Evolutionary conservation across 2,797 vertebrate genomes (phyloP), one percentile per base, ranked within the genome.

Genomic region (Nyctalus aviator): DNA sequence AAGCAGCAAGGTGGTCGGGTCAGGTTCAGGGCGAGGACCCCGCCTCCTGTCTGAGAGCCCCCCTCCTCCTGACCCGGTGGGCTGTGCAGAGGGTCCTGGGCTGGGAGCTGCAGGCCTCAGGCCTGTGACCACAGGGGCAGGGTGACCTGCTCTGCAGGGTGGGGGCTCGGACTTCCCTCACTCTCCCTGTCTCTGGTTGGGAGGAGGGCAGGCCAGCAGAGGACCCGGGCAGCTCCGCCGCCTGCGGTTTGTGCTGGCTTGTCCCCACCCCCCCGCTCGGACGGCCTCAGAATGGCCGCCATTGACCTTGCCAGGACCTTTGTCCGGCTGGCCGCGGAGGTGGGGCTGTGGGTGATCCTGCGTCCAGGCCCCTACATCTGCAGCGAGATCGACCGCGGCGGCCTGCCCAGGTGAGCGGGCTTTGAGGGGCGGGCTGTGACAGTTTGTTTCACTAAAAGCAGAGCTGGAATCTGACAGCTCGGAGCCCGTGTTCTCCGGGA

Each of bases 311-410:
- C 85, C 94, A 99, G 99, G 97, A 98, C 98, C 35, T 99, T 99
- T 94, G 97, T 99, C 37, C 97, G 92, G 86, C 97, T 98, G 95
- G 99, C 99, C 6, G 98, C 98, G 2, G 99, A 99, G 55, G 82
- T 99, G 5, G 99, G 98, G 27, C 97, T 99, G 75, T 99, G 99
- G 99, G 99, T 99, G 88, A 99, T 99, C 95, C 98, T 99, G 93
- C 98, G 99, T 55, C 99, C 99, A 6, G 99, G 99, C 10, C 99
- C 99, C 0, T 98, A 98, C 9, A 98, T 99, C 95, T 99, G 98
- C 95, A 97, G 98, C 0, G 98, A 99, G 9, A 97, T 98, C 78
- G 98, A 99, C 96, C 98, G 98, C 0, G 98, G 98, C 4, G 99
- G 99, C 41, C 97, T 99, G 86, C 99, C 99, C 30, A 99, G 99